Evolutionary conservation across 2,888 invertebrate genomes (phyloP).

Genomic region (Mycalesis mineus): DNA sequence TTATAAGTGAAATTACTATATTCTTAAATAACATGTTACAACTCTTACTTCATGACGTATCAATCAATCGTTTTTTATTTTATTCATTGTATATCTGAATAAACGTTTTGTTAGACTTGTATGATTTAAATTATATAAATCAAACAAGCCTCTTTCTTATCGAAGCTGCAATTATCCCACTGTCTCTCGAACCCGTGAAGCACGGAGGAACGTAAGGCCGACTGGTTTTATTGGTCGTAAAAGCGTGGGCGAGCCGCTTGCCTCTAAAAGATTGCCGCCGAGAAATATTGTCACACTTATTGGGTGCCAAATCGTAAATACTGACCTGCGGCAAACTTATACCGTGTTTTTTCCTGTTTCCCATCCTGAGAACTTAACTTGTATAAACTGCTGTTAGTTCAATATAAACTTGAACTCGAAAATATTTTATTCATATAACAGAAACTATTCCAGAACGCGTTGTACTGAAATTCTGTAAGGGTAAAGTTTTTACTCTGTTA

Average conservation of each 20-base stretch:
- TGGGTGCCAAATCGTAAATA: constrained; percentile 27
- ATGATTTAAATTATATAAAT: no score
- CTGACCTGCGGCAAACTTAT: constrained; percentile 12
- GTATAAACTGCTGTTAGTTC: neutral
- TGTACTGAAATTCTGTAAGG: neutral
- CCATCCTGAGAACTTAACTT: neutral
- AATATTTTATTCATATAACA: no score
- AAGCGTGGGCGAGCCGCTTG: constrained; percentile 21
- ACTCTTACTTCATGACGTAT: no score
- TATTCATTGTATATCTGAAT: no score
- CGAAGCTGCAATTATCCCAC: neutral
- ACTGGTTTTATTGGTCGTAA: constrained; percentile 31
- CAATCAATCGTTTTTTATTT: no score
- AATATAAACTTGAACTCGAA: neutral
- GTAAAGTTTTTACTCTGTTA: constrained; percentile 2
- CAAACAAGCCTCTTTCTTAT: no score
- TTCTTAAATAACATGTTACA: no score
- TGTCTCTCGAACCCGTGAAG: constrained; percentile 1
- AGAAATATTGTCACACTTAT: constrained; percentile 29
- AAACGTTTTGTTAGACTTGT: no score
- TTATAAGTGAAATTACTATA: no score
- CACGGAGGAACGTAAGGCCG: constrained; percentile 18
- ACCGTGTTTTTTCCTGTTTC: neutral
- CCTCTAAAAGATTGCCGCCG: constrained; percentile 25
- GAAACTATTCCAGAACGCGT: neutral